Evolutionary conservation across 2,797 vertebrate genomes (phyloP), one percentile per base, ranked within the genome.

Genomic region (Antennarius maculatus): DNA sequence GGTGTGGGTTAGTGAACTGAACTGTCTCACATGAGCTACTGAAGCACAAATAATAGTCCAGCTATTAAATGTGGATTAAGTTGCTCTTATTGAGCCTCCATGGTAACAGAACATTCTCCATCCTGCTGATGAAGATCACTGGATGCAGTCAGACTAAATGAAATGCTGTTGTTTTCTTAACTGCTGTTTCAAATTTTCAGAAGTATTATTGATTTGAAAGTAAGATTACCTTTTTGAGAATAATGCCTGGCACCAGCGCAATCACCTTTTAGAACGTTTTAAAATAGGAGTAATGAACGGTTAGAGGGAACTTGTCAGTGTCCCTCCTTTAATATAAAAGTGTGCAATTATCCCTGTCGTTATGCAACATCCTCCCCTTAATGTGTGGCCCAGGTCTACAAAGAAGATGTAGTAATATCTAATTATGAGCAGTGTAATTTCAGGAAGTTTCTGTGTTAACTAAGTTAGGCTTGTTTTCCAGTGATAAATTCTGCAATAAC

Each of bases 341-440:
- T 12, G 23, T 45, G 37, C 14, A 57, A 66, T 66, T 47, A 59
- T 52, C 29, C 13, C 16, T 10, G 31, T 51, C 7, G 6, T 57
- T 42, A 58, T 46, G n/a, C 62, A 48, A 68, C 28, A 18, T n/a
- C 16, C 60, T 15, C 18, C 41, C 28, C 13, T 1, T 10, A 39
- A 39, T 39, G 28, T 47, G 18, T 11, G 27, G 6, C 53, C 1
- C 57, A 51, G 42, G 27, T 54, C 71, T 37, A 15, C 13, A 16
- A 45, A 74, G 45, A 74, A 45, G 29, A 34, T 43, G 45, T 42
- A 8, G n/a, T 53, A 53, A 37, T 1, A 2, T 28, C 23, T 56
- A 70, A 68, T 80, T 60, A 61, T 6, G 14, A 17, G 14, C 18
- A 17, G 41, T 41, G 18, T 66, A 17, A 63, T 69, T 75, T 56